A percentile compares a stretch with the other conserved stretches of the same genome.
Conservation (phyloP, 2,888 invertebrate genomes). For the Torymus aiolomorphi region DNA sequence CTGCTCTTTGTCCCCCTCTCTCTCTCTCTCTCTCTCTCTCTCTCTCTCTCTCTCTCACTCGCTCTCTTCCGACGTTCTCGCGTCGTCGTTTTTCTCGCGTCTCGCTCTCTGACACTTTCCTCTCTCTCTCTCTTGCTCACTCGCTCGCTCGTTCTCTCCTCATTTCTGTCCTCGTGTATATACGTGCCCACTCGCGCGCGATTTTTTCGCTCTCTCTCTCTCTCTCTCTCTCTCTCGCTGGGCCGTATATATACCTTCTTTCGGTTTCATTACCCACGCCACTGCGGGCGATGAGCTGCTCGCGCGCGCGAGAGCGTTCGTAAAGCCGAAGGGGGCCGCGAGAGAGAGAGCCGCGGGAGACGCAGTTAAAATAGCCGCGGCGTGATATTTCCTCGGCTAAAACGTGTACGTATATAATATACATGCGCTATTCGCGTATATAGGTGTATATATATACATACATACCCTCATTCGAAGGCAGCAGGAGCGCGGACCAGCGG, state of each 20-base stretch:
- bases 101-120: conserved; percentile 10
- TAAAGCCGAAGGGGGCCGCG: conserved; percentile 31
- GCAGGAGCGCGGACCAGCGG: not conserved
- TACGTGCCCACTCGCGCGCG: conserved; percentile 40
- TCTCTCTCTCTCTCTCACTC: conserved; percentile 25
- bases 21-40: too few species aligned
- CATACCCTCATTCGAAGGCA: too few species aligned
- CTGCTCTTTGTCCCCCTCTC: conserved; percentile 25
- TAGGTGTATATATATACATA: not conserved
- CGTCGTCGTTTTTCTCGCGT: conserved; percentile 10
- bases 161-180: conserved; percentile 49
- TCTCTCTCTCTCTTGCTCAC: conserved; percentile 36
- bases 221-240: not conserved
- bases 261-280: conserved; percentile 49
- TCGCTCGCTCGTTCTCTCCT: conserved; percentile 28
- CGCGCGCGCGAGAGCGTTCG: conserved; percentile 17
- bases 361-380: conserved; percentile 44
- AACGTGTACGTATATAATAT: conserved; percentile 14
- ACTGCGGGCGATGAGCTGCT: conserved; percentile 29
- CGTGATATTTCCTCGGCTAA: conserved; percentile 31
- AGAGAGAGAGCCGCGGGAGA: conserved; percentile 40
- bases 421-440: not conserved
- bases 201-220: conserved; percentile 6
- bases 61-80: conserved; percentile 30
- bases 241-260: conserved; percentile 18